Conservation (phyloP, 2,797 vertebrate genomes). For the Mycteria americana region DNA sequence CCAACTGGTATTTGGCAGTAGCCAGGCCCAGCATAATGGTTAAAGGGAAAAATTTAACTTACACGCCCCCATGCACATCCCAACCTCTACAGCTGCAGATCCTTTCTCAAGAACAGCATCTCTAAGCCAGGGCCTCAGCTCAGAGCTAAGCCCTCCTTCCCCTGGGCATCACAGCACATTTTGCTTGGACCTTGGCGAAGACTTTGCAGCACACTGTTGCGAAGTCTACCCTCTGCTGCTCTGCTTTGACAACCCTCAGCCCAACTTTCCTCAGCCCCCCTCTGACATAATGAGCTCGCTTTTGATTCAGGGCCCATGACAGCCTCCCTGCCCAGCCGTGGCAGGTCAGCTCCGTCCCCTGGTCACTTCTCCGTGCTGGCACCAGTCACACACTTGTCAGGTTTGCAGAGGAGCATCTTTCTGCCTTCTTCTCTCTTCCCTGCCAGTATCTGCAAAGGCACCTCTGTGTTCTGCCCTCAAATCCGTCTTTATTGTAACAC, state of each 20-base stretch:
- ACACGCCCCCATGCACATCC: accelerated
- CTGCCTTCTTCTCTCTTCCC: background rate
- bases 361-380: background rate
- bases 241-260: background rate
- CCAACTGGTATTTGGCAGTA: background rate
- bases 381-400: background rate
- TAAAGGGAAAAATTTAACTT: background rate
- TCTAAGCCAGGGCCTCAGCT: background rate
- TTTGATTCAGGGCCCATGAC: background rate
- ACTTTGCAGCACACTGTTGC: background rate
- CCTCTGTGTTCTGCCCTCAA: background rate
- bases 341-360: background rate
- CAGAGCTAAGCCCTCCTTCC: background rate
- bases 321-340: accelerated
- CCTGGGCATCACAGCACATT: background rate
- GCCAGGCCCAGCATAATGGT: background rate
- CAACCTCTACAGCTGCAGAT: background rate
- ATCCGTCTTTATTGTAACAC: background rate
- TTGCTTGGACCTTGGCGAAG: background rate
- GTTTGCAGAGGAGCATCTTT: background rate
- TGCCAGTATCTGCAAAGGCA: background rate
- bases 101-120: background rate
- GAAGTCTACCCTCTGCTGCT: background rate
- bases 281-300: background rate
- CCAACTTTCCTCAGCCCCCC: background rate